Evolutionary conservation across 2,888 invertebrate species (phyloP).

Genomic region (Drosophila atroscutellata): DNA sequence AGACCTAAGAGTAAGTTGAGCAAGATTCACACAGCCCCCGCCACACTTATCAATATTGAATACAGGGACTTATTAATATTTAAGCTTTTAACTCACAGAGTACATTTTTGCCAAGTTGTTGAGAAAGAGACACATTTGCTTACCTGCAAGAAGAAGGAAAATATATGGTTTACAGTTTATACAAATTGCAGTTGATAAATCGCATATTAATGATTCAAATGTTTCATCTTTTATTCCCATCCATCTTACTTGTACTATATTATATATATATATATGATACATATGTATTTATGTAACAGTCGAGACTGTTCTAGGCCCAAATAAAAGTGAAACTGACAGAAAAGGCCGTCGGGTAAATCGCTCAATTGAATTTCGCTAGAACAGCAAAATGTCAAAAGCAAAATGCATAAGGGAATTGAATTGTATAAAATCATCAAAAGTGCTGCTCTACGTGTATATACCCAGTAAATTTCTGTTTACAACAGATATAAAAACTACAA

Average conservation of each 20-base stretch:
- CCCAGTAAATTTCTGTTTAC: not conserved
- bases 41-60: constrained; percentile 15
- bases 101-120: constrained; percentile 1
- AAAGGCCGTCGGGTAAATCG: constrained; percentile 46
- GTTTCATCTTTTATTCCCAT: not conserved
- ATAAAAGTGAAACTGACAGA: constrained; percentile 47
- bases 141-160: constrained; percentile 43
- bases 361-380: constrained; percentile 46
- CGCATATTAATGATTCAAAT: not conserved
- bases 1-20: constrained; percentile 22
- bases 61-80: not conserved
- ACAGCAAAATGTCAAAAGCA: constrained; percentile 20
- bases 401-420: constrained; percentile 18
- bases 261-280: not conserved
- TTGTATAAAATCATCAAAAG: not conserved
- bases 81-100: constrained; percentile 30
- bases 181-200: not conserved
- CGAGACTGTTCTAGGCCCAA: constrained; percentile 45
- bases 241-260: not conserved
- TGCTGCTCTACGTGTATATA: not conserved
- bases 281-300: not conserved
- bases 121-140: constrained; percentile 14
- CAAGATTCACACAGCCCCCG: constrained; percentile 25
- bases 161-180: not conserved
- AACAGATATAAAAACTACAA: not conserved